Percentiles rank a stretch among this genome's conserved stretches.
These are phyloP conservation scores for Pelodytes ibericus DNA, from an alignment of 2,797 vertebrate species.

Conservation along the genomic window DNA sequence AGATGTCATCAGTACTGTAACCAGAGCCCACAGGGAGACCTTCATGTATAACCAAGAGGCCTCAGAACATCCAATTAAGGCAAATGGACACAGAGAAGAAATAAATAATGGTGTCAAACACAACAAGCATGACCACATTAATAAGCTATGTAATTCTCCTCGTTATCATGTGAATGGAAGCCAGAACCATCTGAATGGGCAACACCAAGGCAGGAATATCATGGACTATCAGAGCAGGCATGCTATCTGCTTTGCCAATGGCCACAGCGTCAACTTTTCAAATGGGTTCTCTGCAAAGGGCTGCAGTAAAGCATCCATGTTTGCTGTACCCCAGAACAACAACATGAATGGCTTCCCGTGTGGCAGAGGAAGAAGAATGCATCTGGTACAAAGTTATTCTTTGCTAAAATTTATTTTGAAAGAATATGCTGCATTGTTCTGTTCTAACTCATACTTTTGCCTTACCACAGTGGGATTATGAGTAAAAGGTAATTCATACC, in stretches of 20 bases:
- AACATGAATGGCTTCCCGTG: slow-evolving; percentile 67
- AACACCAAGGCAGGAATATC: slow-evolving; percentile 74
- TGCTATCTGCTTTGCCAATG: slow-evolving; percentile 69
- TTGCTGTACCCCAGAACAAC: slow-evolving; percentile 69
- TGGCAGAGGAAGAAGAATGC: slow-evolving; percentile 75
- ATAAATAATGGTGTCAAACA: slow-evolving; percentile 45
- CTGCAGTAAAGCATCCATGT: slow-evolving; percentile 68
- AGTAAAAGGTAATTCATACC: background rate
- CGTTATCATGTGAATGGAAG: slow-evolving; percentile 67
- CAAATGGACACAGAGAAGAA: slow-evolving; percentile 65
- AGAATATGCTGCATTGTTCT: background rate
- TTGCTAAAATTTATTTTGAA: background rate
- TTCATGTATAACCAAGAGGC: slow-evolving; percentile 84
- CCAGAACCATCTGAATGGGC: slow-evolving; percentile 70
- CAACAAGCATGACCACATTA: slow-evolving; percentile 68
- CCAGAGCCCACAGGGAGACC: slow-evolving; percentile 77
- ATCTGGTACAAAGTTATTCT: slow-evolving; percentile 80
- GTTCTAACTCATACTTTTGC: background rate
- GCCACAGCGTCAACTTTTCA: slow-evolving; percentile 72
- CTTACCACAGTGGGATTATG: background rate
- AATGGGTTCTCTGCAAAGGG: slow-evolving; percentile 69
- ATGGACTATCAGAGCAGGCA: slow-evolving; percentile 72
- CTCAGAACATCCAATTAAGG: slow-evolving; percentile 64
- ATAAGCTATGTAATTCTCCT: slow-evolving; percentile 58
- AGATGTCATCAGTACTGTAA: slow-evolving; percentile 77